phyloP scores from a whole-genome alignment of 2,888 invertebrate species.

The Drosophila ezoana region DNA sequence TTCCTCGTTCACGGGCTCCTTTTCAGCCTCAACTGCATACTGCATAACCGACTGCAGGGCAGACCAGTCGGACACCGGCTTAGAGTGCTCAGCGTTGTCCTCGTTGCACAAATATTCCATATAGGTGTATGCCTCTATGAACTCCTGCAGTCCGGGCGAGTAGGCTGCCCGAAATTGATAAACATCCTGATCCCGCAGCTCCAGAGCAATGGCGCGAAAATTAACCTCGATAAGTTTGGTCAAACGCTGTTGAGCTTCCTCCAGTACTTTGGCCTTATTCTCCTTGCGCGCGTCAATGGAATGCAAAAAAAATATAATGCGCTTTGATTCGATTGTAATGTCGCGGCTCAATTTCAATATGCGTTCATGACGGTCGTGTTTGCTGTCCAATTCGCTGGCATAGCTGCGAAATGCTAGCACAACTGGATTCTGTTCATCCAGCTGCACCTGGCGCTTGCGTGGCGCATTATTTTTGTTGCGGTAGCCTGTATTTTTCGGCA shows the following conservation, averaged over 20 bases:
- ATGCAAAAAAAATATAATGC: constrained; percentile 94
- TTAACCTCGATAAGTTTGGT: constrained; percentile 86
- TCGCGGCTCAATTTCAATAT: constrained; percentile 93
- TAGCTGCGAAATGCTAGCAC: constrained; percentile 87
- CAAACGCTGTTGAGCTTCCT: constrained; percentile 89
- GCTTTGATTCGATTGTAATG: constrained; percentile 95
- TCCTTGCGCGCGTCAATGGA: constrained; percentile 88
- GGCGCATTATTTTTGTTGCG: constrained; percentile 53
- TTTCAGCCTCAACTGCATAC: constrained; percentile 75
- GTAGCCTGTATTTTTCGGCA: constrained; percentile 60
- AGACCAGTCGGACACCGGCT: constrained; percentile 87
- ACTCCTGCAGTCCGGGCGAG: constrained; percentile 90
- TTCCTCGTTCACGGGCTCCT: constrained; percentile 24
- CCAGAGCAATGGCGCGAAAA: constrained; percentile 89
- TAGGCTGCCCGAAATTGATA: constrained; percentile 89
- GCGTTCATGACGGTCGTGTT: constrained; percentile 93
- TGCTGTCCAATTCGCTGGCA: constrained; percentile 89
- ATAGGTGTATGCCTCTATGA: constrained; percentile 93
- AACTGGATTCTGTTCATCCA: constrained; percentile 81
- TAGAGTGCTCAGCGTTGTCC: constrained; percentile 80
- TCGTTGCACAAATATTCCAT: constrained; percentile 87
- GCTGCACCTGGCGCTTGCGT: constrained; percentile 39
- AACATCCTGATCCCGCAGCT: constrained; percentile 90
- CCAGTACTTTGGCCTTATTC: constrained; percentile 86
- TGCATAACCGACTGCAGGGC: constrained; percentile 87